phyloP scores from a whole-genome alignment of 2,797 vertebrate species.

The Enteromius thamalakanensis region DNA sequence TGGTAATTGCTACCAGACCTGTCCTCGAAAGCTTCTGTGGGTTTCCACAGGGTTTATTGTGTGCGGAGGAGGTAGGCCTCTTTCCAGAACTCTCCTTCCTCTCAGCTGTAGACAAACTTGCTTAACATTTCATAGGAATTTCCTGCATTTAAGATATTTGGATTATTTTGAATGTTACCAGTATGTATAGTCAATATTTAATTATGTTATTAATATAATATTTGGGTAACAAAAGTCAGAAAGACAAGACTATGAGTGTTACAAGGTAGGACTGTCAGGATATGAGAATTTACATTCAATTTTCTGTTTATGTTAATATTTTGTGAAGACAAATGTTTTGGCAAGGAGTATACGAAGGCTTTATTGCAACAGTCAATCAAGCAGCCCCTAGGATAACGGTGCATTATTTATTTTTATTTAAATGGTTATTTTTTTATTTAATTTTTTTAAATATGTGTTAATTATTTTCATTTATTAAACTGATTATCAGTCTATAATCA shows the following conservation, averaged over 20 bases:
- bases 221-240: background rate
- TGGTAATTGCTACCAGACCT: slow-evolving; percentile 72
- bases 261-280: background rate
- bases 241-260: background rate
- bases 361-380: background rate
- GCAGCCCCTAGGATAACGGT: background rate
- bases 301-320: background rate
- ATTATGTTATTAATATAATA: slow-evolving; percentile 9
- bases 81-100: background rate
- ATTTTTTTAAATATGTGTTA: background rate
- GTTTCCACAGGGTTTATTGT: slow-evolving; percentile 60
- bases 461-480: background rate
- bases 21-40: slow-evolving; percentile 69
- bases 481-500: background rate
- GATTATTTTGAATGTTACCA: background rate
- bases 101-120: slow-evolving; percentile 13
- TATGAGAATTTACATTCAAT: slow-evolving; percentile 1
- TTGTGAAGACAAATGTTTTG: background rate
- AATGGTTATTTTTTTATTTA: background rate
- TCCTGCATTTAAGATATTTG: slow-evolving; percentile 7
- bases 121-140: slow-evolving; percentile 15
- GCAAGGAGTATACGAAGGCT: background rate
- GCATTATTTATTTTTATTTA: background rate
- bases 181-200: background rate
- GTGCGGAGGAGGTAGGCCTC: slow-evolving; percentile 26